phyloP scores from a whole-genome alignment of 2,888 invertebrate genomes.

The Phytoseiulus persimilis region DNA sequence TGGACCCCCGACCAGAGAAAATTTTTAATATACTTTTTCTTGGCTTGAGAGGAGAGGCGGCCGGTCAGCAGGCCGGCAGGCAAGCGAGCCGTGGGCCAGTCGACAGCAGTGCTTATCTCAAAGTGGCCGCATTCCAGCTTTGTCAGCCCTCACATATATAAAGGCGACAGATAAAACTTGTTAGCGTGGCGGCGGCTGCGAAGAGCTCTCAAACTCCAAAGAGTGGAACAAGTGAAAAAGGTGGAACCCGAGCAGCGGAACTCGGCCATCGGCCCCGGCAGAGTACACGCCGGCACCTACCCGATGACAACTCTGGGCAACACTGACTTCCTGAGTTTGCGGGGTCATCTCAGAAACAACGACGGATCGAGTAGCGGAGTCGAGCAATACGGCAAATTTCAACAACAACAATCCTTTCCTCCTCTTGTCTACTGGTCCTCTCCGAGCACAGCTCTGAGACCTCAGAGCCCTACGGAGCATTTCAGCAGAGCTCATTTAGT shows the following conservation, averaged over 20 bases:
- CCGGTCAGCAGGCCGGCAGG: neutral
- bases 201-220: neutral
- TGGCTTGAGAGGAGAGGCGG: neutral
- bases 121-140: neutral
- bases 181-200: neutral
- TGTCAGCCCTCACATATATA: neutral
- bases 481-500: too few species aligned
- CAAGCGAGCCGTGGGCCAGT: neutral
- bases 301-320: too few species aligned
- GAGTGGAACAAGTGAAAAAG: neutral
- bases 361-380: too few species aligned
- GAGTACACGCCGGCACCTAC: neutral
- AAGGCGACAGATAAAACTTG: slow-evolving; percentile 5
- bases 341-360: too few species aligned
- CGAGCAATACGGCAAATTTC: too few species aligned
- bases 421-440: too few species aligned
- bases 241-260: neutral
- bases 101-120: neutral
- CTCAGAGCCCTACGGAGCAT: too few species aligned
- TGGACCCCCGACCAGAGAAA: neutral
- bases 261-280: neutral
- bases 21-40: slow-evolving; percentile 5
- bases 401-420: too few species aligned
- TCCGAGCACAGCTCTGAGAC: too few species aligned
- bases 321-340: too few species aligned